A percentile compares a stretch with the other conserved stretches of the same genome.
These are phyloP conservation scores for Oreochromis tanganicae DNA, from an alignment of 2,113 vertebrate genomes.

Conservation along the genomic window DNA sequence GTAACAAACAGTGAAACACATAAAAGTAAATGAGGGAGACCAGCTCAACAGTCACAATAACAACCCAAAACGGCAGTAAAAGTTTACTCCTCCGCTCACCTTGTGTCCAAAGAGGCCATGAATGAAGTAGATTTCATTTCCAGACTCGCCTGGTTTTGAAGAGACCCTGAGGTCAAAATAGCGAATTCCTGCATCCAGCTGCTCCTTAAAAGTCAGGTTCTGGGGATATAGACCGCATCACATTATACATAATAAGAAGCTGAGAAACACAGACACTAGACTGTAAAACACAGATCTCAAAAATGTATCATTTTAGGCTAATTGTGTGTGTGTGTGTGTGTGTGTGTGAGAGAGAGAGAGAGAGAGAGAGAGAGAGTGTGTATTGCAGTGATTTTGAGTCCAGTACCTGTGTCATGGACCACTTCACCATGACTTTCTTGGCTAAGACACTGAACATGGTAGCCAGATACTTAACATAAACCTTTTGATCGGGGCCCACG, in stretches of 20 bases:
- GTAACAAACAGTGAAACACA: background rate
- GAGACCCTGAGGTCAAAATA: slow-evolving; percentile 98
- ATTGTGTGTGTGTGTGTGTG: background rate
- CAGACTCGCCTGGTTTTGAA: slow-evolving; percentile 84
- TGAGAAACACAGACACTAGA: background rate
- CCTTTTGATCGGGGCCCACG: slow-evolving; percentile 64
- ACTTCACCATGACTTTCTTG: slow-evolving; percentile 71
- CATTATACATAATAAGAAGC: background rate
- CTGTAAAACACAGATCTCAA: background rate
- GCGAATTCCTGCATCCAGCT: slow-evolving; percentile 91
- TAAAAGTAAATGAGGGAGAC: background rate
- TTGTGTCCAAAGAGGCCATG: slow-evolving; percentile 93
- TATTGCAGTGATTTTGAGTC: background rate
- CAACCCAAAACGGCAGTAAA: background rate
- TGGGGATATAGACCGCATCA: background rate
- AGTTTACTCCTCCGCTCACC: slow-evolving; percentile 38
- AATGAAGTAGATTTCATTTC: slow-evolving; percentile 91
- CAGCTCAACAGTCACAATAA: no score
- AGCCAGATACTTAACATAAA: slow-evolving; percentile 63
- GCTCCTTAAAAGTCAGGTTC: slow-evolving; percentile 91
- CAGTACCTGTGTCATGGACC: slow-evolving; percentile 69
- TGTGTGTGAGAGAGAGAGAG: background rate
- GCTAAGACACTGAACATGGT: slow-evolving; percentile 64
- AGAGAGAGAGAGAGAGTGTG: no score
- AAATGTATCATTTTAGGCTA: background rate